Evolutionary conservation across 2,888 invertebrate genomes (phyloP).

Genomic region (Mesorhabditis spiculigera): DNA sequence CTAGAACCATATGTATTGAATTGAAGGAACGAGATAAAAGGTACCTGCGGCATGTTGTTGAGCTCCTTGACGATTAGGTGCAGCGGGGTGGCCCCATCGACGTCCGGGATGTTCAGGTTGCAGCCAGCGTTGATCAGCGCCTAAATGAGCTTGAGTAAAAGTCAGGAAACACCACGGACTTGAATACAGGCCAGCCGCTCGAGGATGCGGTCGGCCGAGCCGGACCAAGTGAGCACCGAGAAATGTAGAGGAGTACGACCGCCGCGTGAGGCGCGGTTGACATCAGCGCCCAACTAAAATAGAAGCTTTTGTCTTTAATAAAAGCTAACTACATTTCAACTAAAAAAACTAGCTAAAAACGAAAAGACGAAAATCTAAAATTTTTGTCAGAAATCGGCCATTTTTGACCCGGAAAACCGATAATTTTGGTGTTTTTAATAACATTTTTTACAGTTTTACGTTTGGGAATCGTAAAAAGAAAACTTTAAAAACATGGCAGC

Average conservation of each 20-base stretch:
- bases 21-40: too few relatives aligned
- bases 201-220: constrained; percentile 26
- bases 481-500: too few relatives aligned
- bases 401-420: too few relatives aligned
- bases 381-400: background rate
- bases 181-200: constrained; percentile 29
- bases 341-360: too few relatives aligned
- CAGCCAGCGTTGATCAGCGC: constrained; percentile 25
- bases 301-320: too few relatives aligned
- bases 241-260: constrained; percentile 30
- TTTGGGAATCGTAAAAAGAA: too few relatives aligned
- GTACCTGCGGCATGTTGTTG: too few relatives aligned
- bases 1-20: too few relatives aligned
- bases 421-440: too few relatives aligned
- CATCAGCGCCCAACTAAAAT: constrained; percentile 21
- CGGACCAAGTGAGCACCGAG: constrained; percentile 31
- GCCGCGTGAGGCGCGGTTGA: constrained; percentile 18
- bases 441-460: too few relatives aligned
- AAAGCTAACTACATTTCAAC: too few relatives aligned
- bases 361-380: background rate
- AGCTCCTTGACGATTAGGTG: constrained; percentile 19
- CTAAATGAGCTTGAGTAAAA: constrained; percentile 8
- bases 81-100: constrained; percentile 25
- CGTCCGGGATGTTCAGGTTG: constrained; percentile 20
- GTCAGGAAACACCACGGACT: constrained; percentile 4